These are phyloP conservation scores for Helogale parvula DNA, from an alignment of 2,113 vertebrate species.

Conservation along the genomic window DNA sequence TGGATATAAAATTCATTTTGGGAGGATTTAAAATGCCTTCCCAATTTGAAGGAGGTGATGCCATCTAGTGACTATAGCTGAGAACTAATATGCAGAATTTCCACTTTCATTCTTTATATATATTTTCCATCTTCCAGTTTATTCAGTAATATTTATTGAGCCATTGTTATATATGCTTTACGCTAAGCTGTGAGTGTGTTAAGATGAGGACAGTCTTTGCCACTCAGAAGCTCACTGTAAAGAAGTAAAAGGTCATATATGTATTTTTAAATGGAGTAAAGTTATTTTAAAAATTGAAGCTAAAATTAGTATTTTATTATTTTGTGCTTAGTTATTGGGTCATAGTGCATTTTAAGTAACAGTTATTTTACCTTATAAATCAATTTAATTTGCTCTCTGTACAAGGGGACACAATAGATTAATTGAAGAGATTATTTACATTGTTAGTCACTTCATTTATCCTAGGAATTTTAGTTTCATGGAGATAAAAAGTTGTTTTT, in stretches of 20 bases:
- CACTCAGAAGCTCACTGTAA: not conserved
- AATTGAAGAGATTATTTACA: not conserved
- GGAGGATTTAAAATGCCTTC: not conserved
- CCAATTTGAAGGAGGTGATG: not conserved
- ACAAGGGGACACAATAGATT: not conserved
- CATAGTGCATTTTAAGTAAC: not conserved
- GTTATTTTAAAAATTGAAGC: not conserved
- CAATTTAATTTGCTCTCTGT: not conserved
- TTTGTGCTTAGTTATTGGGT: not conserved
- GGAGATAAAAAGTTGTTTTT: not conserved
- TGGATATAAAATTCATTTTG: not conserved
- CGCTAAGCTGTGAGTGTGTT: not conserved
- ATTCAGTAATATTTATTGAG: not conserved
- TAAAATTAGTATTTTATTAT: not conserved
- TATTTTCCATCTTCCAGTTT: conserved; percentile 10
- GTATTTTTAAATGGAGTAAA: conserved; percentile 5
- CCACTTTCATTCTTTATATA: not conserved
- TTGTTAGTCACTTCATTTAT: not conserved
- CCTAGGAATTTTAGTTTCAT: conserved; percentile 2
- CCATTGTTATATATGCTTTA: not conserved
- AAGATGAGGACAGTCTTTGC: not conserved
- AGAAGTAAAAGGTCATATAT: not conserved
- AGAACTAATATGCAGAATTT: not conserved
- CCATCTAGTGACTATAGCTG: not conserved
- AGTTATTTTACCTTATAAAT: not conserved